Evolutionary conservation across 2,113 vertebrate genomes (phyloP).

Genomic region (Sorex fumeus): DNA sequence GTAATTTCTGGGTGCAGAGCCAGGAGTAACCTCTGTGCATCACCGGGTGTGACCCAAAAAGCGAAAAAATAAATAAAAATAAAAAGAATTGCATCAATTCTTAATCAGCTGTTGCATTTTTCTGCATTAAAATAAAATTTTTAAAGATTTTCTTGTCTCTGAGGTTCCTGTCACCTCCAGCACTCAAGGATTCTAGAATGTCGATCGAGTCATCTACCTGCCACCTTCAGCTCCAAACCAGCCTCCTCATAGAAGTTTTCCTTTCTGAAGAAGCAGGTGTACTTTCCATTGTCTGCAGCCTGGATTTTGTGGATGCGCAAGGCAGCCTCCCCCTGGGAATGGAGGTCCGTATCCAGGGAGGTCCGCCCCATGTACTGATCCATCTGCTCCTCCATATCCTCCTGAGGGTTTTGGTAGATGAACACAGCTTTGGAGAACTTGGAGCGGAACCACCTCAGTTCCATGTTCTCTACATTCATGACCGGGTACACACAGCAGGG

Average conservation of each 20-base stretch:
- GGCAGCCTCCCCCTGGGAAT: background rate
- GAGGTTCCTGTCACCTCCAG: background rate
- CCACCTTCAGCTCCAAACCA: conserved; percentile 62
- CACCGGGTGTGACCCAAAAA: no score
- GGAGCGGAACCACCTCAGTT: conserved; percentile 50
- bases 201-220: conserved; percentile 35
- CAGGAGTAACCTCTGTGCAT: no score
- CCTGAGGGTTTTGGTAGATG: background rate
- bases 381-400: background rate
- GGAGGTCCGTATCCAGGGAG: background rate
- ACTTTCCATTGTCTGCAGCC: background rate
- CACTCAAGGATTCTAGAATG: background rate
- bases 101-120: no score
- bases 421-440: background rate
- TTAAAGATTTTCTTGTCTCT: background rate
- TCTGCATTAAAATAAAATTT: no score
- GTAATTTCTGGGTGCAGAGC: no score
- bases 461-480: conserved; percentile 1
- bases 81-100: no score
- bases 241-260: conserved; percentile 24
- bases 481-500: background rate
- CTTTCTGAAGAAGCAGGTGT: conserved; percentile 60
- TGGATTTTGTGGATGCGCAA: background rate
- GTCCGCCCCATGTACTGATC: background rate
- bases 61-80: no score